phyloP scores from a whole-genome alignment of 2,797 vertebrate genomes.

The Tinamus major region DNA sequence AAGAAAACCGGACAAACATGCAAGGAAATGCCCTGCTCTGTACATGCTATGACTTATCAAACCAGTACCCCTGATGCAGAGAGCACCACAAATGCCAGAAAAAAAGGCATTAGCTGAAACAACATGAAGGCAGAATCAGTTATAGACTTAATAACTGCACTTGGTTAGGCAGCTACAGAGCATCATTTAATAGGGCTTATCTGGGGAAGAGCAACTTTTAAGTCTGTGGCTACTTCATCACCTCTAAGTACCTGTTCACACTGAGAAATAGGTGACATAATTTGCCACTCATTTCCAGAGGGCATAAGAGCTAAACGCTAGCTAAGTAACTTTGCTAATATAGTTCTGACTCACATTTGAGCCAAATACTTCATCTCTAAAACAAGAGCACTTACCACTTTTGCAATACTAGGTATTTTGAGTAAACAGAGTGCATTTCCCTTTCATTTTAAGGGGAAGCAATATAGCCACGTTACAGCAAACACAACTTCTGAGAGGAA shows the following conservation, averaged over 20 bases:
- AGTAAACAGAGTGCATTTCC: neutral
- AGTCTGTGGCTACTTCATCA: neutral
- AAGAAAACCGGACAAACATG: neutral
- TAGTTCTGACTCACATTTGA: neutral
- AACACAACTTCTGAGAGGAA: constrained; percentile 3
- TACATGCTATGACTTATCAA: neutral
- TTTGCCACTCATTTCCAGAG: neutral
- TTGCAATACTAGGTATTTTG: neutral
- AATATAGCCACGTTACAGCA: neutral
- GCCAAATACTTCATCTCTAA: neutral
- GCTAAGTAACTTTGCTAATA: neutral
- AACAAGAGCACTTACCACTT: neutral
- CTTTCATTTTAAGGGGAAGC: neutral
- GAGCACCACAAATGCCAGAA: neutral
- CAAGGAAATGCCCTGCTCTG: neutral
- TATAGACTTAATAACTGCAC: neutral
- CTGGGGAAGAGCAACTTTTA: neutral
- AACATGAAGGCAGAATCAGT: neutral
- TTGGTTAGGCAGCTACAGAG: neutral
- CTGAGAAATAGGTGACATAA: neutral
- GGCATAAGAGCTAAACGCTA: neutral
- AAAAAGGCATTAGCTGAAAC: neutral
- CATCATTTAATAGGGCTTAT: neutral
- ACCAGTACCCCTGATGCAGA: neutral
- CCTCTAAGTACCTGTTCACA: neutral